These are phyloP conservation scores for Sweltsa coloradensis DNA, from an alignment of 1,140 invertebrate species.

Conservation along the genomic window DNA sequence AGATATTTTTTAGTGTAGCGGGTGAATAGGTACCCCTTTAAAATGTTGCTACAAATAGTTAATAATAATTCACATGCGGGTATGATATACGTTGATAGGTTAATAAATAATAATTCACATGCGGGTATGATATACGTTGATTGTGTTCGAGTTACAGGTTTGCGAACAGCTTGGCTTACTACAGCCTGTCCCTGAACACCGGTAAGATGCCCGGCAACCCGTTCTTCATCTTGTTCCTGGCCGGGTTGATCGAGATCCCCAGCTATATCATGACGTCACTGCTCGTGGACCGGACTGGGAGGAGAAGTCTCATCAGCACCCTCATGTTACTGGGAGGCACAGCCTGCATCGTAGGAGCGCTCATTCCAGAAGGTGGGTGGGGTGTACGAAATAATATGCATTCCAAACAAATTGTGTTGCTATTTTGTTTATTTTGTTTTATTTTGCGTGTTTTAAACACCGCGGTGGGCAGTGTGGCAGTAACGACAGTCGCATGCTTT, in stretches of 20 bases:
- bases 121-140: too few species aligned
- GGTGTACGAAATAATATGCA: neutral
- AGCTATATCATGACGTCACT: conserved; percentile 60
- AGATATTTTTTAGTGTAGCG: too few species aligned
- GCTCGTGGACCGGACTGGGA: conserved; percentile 57
- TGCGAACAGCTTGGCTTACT: conserved; percentile 77
- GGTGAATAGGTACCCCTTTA: too few species aligned
- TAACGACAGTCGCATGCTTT: too few species aligned
- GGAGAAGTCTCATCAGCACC: conserved; percentile 52
- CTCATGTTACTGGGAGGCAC: conserved; percentile 61
- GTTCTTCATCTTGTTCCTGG: conserved; percentile 66
- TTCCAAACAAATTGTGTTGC: neutral
- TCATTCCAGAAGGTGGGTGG: conserved; percentile 38
- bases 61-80: too few species aligned
- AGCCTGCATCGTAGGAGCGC: conserved; percentile 54
- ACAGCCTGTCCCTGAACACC: conserved; percentile 69
- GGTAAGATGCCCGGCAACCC: conserved; percentile 66
- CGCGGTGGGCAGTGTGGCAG: too few species aligned
- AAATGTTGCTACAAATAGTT: too few species aligned
- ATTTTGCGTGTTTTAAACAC: too few species aligned
- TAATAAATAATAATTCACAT: too few species aligned
- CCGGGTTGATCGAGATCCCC: conserved; percentile 70
- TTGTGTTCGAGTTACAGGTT: too few species aligned
- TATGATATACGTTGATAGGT: too few species aligned
- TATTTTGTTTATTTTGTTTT: too few species aligned